Evolutionary conservation across 2,888 invertebrate genomes (phyloP).

Genomic region (Drosophila suboccidentalis): DNA sequence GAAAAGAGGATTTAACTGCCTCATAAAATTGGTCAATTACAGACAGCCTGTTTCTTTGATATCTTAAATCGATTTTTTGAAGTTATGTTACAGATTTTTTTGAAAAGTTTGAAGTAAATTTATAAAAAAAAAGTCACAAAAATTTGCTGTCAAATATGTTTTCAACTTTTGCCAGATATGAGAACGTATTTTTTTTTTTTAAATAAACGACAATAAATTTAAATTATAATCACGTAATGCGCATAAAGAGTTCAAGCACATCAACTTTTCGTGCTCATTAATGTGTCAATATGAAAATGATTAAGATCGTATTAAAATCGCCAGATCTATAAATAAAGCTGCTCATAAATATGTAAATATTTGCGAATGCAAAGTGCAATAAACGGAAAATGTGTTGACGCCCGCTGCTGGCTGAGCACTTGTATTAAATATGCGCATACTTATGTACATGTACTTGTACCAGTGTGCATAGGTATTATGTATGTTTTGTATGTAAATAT

Average conservation of each 20-base stretch:
- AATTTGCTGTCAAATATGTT: no score
- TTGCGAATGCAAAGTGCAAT: slow-evolving; percentile 59
- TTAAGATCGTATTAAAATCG: slow-evolving; percentile 44
- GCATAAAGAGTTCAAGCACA: slow-evolving; percentile 58
- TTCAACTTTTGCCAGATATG: no score
- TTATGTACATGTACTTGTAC: neutral
- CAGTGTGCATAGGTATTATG: neutral
- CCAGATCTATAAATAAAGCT: slow-evolving; percentile 54
- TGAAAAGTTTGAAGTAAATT: no score
- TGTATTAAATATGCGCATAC: slow-evolving; percentile 8
- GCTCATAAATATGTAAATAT: slow-evolving; percentile 40
- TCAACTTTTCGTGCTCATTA: slow-evolving; percentile 41
- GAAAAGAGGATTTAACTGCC: neutral
- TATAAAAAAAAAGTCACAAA: no score
- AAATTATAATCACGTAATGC: slow-evolving; percentile 20
- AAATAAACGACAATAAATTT: slow-evolving; percentile 10
- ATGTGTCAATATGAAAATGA: slow-evolving; percentile 73
- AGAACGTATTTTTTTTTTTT: neutral
- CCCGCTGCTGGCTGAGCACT: slow-evolving; percentile 8
- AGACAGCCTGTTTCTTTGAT: no score
- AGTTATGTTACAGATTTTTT: no score
- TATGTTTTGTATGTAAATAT: neutral
- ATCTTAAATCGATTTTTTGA: no score
- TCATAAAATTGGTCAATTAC: neutral
- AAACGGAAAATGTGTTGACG: slow-evolving; percentile 62